These are phyloP conservation scores for Drosophila nigrodunni DNA, from an alignment of 1,140 invertebrate species.

Conservation along the genomic window DNA sequence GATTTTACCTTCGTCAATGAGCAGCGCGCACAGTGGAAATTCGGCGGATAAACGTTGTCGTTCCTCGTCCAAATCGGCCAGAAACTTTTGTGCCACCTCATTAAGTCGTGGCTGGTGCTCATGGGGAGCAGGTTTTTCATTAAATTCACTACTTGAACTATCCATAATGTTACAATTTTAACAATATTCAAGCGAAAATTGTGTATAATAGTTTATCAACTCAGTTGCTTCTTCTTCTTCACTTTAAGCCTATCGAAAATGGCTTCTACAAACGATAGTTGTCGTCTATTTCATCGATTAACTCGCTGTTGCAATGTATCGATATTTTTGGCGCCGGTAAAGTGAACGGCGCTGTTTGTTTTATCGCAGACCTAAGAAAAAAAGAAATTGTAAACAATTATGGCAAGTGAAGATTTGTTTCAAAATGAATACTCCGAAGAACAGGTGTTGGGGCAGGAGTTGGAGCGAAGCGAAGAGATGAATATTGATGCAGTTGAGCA, in stretches of 20 bases:
- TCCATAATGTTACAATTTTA: slow-evolving; percentile 47
- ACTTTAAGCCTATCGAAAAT: slow-evolving; percentile 12
- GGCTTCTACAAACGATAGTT: slow-evolving; percentile 13
- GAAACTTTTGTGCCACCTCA: slow-evolving; percentile 75
- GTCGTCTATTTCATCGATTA: not conserved
- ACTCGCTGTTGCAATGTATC: not conserved
- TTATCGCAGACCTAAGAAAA: not conserved
- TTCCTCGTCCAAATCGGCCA: slow-evolving; percentile 75
- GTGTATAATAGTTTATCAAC: slow-evolving; percentile 56
- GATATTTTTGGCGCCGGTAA: slow-evolving; percentile 45
- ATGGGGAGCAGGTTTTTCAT: slow-evolving; percentile 56
- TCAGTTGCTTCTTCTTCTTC: slow-evolving; percentile 15
- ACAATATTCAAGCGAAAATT: slow-evolving; percentile 42
- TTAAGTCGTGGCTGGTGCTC: slow-evolving; percentile 74
- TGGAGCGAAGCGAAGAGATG: slow-evolving; percentile 15
- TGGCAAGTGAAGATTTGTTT: slow-evolving; percentile 73
- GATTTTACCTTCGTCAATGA: slow-evolving; percentile 73
- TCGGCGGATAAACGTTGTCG: slow-evolving; percentile 67
- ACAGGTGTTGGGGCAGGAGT: slow-evolving; percentile 33
- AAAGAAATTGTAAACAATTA: slow-evolving; percentile 24
- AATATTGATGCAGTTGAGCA: not conserved
- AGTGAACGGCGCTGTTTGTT: slow-evolving; percentile 2
- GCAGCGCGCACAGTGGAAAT: slow-evolving; percentile 66
- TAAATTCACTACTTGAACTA: slow-evolving; percentile 50
- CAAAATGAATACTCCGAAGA: slow-evolving; percentile 60